phyloP scores from a whole-genome alignment of 2,113 vertebrate species.

The Callipepla squamata region DNA sequence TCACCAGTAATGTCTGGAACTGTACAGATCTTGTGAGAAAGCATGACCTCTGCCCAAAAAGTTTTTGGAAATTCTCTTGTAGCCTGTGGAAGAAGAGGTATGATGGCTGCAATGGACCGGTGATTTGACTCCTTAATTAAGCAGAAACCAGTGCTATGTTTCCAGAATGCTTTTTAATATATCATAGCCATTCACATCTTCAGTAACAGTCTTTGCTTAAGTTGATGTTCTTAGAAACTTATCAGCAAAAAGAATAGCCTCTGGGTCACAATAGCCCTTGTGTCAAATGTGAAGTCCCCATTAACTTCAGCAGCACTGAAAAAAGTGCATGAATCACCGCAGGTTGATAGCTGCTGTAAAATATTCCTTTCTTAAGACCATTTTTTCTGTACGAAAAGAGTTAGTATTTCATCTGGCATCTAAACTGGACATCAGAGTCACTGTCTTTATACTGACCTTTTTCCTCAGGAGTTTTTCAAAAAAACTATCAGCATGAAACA shows the following conservation, averaged over 20 bases:
- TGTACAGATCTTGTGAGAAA: background rate
- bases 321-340: background rate
- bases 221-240: background rate
- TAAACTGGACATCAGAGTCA: background rate
- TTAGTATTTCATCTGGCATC: background rate
- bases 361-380: background rate
- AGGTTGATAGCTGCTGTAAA: background rate
- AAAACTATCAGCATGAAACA: background rate
- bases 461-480: background rate
- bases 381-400: background rate
- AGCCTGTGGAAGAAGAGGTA: background rate
- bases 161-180: background rate
- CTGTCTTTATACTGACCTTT: background rate
- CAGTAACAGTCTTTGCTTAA: background rate
- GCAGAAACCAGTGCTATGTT: background rate
- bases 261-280: background rate
- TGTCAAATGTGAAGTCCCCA: background rate
- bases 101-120: background rate
- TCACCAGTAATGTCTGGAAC: background rate
- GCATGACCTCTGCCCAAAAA: background rate
- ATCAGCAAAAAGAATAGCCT: background rate
- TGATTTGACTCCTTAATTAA: background rate
- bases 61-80: background rate
- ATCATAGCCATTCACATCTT: background rate
- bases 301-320: background rate